Evolutionary conservation across 2,113 vertebrate genomes (phyloP).

Genomic region (Pseudopipra pipra): DNA sequence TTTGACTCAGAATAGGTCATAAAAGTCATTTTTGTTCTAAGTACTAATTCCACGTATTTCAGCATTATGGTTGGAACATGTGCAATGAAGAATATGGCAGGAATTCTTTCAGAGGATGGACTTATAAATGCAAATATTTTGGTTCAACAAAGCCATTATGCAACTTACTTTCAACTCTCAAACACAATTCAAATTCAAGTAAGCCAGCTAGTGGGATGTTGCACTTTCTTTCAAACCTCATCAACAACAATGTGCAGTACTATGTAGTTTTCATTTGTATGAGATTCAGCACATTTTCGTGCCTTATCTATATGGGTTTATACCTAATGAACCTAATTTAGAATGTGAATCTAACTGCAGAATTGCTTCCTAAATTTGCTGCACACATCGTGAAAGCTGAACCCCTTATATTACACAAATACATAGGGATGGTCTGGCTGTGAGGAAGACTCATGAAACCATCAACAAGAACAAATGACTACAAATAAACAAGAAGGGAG

Average conservation of each 20-base stretch:
- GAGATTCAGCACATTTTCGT: background rate
- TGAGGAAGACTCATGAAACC: background rate
- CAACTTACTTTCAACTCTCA: background rate
- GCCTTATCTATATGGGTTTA: background rate
- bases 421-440: background rate
- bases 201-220: background rate
- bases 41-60: background rate
- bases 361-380: background rate
- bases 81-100: background rate
- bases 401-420: background rate
- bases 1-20: background rate
- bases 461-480: background rate
- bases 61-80: background rate
- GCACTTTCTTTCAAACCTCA: background rate
- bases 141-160: background rate
- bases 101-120: background rate
- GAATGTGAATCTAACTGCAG: background rate
- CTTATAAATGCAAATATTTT: background rate
- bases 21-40: background rate
- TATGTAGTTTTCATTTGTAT: background rate
- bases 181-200: background rate
- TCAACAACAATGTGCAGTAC: background rate
- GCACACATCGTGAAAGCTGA: background rate
- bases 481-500: background rate
- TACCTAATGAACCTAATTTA: background rate